Conservation (phyloP, 1,140 invertebrate species). For the Drosophila lacteicornis region DNA sequence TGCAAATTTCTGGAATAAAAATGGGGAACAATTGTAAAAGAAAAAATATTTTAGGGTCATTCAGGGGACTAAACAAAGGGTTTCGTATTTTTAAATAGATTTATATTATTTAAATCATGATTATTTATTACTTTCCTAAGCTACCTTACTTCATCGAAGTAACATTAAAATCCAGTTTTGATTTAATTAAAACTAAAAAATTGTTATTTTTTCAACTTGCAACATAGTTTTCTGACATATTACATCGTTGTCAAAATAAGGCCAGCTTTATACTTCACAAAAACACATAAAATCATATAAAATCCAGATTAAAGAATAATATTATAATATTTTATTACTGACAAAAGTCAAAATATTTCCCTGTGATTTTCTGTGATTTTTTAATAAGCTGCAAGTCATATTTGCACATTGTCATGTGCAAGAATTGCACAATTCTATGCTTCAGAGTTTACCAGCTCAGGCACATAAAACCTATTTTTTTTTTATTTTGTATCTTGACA, state of each 20-base stretch:
- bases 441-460: background rate
- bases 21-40: too few species aligned
- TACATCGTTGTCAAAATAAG: background rate
- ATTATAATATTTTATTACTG: slow-evolving; percentile 2
- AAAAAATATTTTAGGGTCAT: background rate
- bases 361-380: background rate
- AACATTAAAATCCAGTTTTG: too few species aligned
- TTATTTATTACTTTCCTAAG: too few species aligned
- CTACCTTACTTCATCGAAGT: too few species aligned
- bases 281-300: background rate
- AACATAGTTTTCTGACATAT: background rate
- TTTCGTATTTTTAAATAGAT: too few species aligned
- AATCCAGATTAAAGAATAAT: slow-evolving; percentile 7
- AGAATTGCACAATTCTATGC: background rate
- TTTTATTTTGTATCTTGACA: background rate
- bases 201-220: background rate
- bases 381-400: slow-evolving; percentile 27
- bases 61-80: too few species aligned
- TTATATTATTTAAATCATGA: too few species aligned
- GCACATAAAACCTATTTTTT: background rate
- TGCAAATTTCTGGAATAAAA: slow-evolving; percentile 1
- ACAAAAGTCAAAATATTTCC: background rate
- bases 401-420: slow-evolving; percentile 3
- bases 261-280: background rate
- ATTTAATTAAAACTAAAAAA: too few species aligned